Evolutionary conservation across 2,113 vertebrate genomes (phyloP), one percentile per base, ranked within the genome.

Genomic region (Morone saxatilis): DNA sequence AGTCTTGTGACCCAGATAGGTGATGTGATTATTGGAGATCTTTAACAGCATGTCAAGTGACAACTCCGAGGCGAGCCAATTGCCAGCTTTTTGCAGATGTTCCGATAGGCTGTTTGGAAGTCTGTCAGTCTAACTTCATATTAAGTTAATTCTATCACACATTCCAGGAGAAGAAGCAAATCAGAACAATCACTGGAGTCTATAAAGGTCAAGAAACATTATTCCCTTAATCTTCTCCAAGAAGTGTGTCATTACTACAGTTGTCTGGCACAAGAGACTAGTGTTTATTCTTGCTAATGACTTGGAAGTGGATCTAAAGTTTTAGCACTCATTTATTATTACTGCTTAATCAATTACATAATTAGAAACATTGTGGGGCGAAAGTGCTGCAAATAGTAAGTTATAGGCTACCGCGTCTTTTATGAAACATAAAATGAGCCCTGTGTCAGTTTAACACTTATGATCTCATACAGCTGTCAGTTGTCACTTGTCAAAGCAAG

Each of bases 61-160:
- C 72, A 71, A 17, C 78, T 68, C 54, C 43, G 45, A 25, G 57
- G 67, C 75, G 69, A 77, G 67, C 45, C 75, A 66, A 84, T 91
- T 84, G 85, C 45, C 22, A 77, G 70, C 40, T 36, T 80, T 78
- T 85, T 70, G 36, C 84, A 84, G 82, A 87, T 83, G 53, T 85
- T 82, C 76, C 81, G 85, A 93, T 86, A 89, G 81, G 68, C 63
- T 38, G 1, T 83, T 83, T 84, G 71, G 72, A 85, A 78, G 80
- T 78, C 80, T 61, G 54, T 73, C 62, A 43, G 19, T 76, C 16
- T 77, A 31, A 62, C 72, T 57, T 76, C 68, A 63, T 76, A 61
- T 73, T 78, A 43, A 66, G 57, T 83, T 69, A 45, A 86, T 80
- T 50, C 70, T 76, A 13, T 83, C 63, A 41, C 57, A 81, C 74